These are phyloP conservation scores for Eulemur rufifrons DNA, from an alignment of 2,113 vertebrate genomes.

Conservation along the genomic window DNA sequence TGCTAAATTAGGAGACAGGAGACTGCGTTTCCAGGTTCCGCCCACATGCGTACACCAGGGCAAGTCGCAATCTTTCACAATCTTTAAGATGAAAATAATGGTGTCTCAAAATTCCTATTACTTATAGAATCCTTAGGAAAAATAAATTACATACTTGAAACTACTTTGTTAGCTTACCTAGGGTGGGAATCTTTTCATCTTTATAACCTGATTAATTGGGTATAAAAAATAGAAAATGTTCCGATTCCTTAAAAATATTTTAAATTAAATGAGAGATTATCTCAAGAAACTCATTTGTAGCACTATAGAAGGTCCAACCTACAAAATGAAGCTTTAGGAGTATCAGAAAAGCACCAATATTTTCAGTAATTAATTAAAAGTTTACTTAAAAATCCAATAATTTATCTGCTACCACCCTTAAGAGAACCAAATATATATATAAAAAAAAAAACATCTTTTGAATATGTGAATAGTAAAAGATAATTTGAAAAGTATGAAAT, in stretches of 20 bases:
- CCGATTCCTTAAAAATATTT: not conserved
- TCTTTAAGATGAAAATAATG: not conserved
- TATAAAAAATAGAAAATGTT: slow-evolving; percentile 37
- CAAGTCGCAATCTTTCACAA: not conserved
- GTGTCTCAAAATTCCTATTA: not conserved
- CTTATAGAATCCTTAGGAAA: not conserved
- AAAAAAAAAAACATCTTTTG: not conserved
- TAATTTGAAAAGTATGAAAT: not conserved
- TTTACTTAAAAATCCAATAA: not conserved
- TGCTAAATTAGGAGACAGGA: not conserved
- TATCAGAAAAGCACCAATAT: not conserved
- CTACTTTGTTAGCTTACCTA: not conserved
- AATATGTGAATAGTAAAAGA: not conserved
- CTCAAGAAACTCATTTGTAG: slow-evolving; percentile 12
- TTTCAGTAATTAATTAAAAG: not conserved
- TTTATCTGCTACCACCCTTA: not conserved
- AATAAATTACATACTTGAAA: not conserved
- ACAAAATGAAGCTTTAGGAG: not conserved
- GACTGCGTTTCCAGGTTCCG: not conserved
- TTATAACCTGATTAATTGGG: not conserved
- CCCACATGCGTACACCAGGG: not conserved
- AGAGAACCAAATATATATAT: not conserved
- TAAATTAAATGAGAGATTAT: not conserved
- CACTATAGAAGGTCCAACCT: not conserved
- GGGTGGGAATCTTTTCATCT: not conserved